Conservation (phyloP, 1,140 invertebrate species). For the Lepidurus apus region DNA sequence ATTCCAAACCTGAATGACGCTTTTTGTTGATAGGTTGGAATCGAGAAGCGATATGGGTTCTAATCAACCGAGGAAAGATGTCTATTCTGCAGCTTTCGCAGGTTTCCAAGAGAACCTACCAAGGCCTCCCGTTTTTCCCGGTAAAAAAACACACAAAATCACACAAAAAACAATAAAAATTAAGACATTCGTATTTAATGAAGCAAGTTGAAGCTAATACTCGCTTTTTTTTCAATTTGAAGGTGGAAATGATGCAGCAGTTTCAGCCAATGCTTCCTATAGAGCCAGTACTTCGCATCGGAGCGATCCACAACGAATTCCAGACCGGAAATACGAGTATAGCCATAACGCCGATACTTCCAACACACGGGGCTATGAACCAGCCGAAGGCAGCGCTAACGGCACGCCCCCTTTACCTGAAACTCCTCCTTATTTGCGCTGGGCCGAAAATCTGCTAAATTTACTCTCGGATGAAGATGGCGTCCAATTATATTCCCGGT, state of each 20-base stretch:
- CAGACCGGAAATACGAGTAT: neutral
- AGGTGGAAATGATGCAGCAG: slow-evolving; percentile 30
- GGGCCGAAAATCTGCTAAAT: slow-evolving; percentile 73
- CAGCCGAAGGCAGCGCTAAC: slow-evolving; percentile 31
- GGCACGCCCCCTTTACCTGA: slow-evolving; percentile 32
- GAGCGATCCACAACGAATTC: slow-evolving; percentile 24
- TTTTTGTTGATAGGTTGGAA: neutral
- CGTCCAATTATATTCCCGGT: slow-evolving; percentile 73
- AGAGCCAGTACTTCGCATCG: slow-evolving; percentile 25
- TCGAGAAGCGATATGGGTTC: slow-evolving; percentile 10
- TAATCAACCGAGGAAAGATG: slow-evolving; percentile 2
- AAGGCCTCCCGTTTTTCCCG: slow-evolving; percentile 33
- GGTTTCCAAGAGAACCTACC: slow-evolving; percentile 32
- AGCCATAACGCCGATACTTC: neutral
- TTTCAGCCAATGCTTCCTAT: slow-evolving; percentile 24
- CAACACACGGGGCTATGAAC: slow-evolving; percentile 28
- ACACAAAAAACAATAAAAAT: too few species aligned
- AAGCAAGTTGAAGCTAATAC: neutral
- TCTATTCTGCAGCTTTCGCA: neutral
- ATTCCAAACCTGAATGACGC: neutral
- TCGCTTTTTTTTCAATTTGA: neutral
- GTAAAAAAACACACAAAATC: neutral
- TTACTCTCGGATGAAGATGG: slow-evolving; percentile 79
- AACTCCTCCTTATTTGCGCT: slow-evolving; percentile 72
- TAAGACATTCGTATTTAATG: too few species aligned